phyloP scores from a whole-genome alignment of 2,888 invertebrate species.

The Disparrhopalites patrizii region DNA sequence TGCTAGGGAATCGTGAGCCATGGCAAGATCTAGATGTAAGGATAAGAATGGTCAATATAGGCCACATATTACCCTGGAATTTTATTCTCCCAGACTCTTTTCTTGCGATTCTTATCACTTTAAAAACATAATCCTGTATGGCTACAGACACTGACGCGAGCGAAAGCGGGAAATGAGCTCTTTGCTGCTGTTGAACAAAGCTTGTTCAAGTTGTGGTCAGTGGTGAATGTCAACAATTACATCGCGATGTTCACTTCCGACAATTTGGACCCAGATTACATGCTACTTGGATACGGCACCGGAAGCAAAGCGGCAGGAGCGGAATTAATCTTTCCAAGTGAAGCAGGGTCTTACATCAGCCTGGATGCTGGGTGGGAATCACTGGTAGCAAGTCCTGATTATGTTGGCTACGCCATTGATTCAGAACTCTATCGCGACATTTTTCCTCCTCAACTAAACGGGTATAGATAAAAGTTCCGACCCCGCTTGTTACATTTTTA shows the following conservation, averaged over 20 bases:
- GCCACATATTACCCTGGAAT: not conserved
- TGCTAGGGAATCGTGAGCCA: slow-evolving; percentile 32
- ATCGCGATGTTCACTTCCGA: not conserved
- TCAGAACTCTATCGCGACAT: slow-evolving; percentile 26
- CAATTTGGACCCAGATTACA: not conserved
- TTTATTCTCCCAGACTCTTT: too few species aligned
- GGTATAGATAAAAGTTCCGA: slow-evolving; percentile 19
- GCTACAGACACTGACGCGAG: not conserved
- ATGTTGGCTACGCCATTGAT: slow-evolving; percentile 35
- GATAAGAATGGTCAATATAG: not conserved
- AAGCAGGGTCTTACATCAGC: slow-evolving; percentile 4
- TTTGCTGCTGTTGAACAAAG: not conserved
- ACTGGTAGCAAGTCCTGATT: not conserved
- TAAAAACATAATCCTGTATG: not conserved
- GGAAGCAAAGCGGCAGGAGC: not conserved
- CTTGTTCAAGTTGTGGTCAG: not conserved
- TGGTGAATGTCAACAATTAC: not conserved
- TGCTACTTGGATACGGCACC: not conserved
- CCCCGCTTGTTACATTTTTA: too few species aligned
- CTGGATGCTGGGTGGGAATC: slow-evolving; percentile 15
- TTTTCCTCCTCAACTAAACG: slow-evolving; percentile 35
- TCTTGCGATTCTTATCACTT: not conserved
- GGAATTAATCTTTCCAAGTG: not conserved
- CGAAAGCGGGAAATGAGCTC: not conserved
- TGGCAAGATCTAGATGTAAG: slow-evolving; percentile 38